A percentile compares a stretch with the other conserved stretches of the same genome.
These are phyloP conservation scores for Karalla daura DNA, from an alignment of 2,797 vertebrate species.

Conservation along the genomic window DNA sequence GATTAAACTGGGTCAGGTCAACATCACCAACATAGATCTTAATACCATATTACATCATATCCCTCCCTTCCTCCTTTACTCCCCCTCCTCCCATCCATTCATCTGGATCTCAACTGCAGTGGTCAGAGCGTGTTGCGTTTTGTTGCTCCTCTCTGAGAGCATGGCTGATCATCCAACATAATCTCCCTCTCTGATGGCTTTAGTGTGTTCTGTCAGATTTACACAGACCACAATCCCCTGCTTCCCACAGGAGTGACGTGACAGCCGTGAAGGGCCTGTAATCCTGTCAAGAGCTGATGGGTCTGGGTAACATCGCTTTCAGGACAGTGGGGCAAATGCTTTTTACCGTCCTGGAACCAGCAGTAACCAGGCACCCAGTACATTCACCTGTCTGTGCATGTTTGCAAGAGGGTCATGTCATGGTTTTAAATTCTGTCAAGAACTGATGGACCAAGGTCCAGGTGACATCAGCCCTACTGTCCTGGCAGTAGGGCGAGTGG, in stretches of 20 bases:
- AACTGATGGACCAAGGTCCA: too few species aligned
- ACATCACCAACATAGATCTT: constrained; percentile 25
- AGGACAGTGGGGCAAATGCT: too few species aligned
- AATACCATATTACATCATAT: constrained; percentile 38
- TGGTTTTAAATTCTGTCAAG: too few species aligned
- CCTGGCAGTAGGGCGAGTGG: too few species aligned
- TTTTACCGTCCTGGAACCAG: too few species aligned
- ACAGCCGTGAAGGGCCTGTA: constrained; percentile 30
- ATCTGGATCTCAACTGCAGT: background rate
- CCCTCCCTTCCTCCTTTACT: background rate
- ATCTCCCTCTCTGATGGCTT: constrained; percentile 24
- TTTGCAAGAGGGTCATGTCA: too few species aligned
- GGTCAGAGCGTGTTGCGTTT: constrained; percentile 1
- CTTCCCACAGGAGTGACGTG: constrained; percentile 1
- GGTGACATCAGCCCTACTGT: too few species aligned
- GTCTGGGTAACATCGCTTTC: constrained; percentile 19
- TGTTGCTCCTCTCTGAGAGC: constrained; percentile 14
- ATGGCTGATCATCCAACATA: constrained; percentile 22
- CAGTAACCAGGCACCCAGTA: too few species aligned
- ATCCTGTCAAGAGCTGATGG: constrained; percentile 49
- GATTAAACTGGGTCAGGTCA: constrained; percentile 43
- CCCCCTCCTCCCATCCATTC: too few species aligned
- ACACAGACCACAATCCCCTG: constrained; percentile 8
- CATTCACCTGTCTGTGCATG: too few species aligned
- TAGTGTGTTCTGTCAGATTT: constrained; percentile 15